These are phyloP conservation scores for Euphonia xanthogaster DNA, from an alignment of 2,797 vertebrate species.

Conservation along the genomic window DNA sequence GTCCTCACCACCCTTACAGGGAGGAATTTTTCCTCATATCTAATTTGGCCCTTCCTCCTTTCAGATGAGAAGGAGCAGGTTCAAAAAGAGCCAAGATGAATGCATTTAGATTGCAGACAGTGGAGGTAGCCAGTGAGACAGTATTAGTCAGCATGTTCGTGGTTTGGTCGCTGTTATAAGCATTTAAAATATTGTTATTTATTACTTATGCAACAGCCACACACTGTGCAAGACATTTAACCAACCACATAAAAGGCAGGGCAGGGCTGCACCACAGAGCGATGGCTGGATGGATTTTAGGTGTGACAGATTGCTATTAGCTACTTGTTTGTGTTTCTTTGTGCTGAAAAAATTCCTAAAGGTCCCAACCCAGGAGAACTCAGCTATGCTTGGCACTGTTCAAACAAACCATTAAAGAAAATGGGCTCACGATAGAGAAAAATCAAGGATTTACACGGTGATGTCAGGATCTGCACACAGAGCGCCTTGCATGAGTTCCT, in stretches of 20 bases:
- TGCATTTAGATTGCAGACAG: not conserved
- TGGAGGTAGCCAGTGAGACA: slow-evolving; percentile 2
- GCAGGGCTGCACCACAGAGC: not conserved
- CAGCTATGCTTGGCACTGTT: not conserved
- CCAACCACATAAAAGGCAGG: slow-evolving; percentile 52
- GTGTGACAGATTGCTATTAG: slow-evolving; percentile 32
- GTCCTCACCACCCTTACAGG: rapidly evolving
- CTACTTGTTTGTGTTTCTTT: not conserved
- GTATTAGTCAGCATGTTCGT: slow-evolving; percentile 39
- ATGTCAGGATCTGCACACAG: not conserved
- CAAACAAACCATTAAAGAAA: slow-evolving; percentile 10
- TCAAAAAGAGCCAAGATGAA: not conserved
- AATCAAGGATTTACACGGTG: not conserved
- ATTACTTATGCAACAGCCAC: slow-evolving; percentile 45
- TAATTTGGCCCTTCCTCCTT: not conserved
- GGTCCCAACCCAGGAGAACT: not conserved
- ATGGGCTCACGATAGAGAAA: not conserved
- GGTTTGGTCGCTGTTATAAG: slow-evolving; percentile 9
- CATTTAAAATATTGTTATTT: slow-evolving; percentile 61
- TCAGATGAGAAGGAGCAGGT: not conserved
- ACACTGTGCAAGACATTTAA: slow-evolving; percentile 15
- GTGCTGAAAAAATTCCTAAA: not conserved
- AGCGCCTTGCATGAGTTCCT: not conserved
- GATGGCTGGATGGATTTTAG: slow-evolving; percentile 5
- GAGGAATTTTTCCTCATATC: not conserved